A percentile compares a stretch with the other conserved stretches of the same genome.
Conservation (phyloP, 1,140 invertebrate species). For the Megalopta genalis region DNA sequence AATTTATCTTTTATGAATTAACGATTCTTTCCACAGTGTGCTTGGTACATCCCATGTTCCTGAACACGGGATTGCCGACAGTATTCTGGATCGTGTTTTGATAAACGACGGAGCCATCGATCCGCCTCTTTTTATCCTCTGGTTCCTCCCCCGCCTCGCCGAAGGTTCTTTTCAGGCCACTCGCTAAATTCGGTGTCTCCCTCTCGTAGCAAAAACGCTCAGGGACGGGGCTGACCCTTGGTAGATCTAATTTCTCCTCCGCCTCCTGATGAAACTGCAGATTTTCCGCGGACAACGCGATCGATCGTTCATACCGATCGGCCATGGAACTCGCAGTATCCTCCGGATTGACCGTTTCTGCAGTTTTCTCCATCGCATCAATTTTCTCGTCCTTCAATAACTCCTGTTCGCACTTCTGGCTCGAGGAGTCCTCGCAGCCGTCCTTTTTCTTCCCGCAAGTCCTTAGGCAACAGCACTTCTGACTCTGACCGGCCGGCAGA, state of each 20-base stretch:
- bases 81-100: conserved; percentile 51
- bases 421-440: conserved; percentile 70
- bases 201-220: conserved; percentile 31
- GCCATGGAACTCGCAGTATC: conserved; percentile 1
- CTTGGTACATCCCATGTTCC: conserved; percentile 71
- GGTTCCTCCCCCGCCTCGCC: conserved; percentile 24
- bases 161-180: conserved; percentile 61
- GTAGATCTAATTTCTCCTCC: conserved; percentile 41
- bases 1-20: conserved; percentile 68
- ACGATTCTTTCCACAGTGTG: conserved; percentile 78
- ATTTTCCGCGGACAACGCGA: background rate
- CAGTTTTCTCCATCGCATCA: conserved; percentile 7
- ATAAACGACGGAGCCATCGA: conserved; percentile 41
- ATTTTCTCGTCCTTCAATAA: conserved; percentile 22
- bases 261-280: background rate
- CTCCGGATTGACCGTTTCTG: background rate
- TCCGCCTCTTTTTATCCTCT: conserved; percentile 47
- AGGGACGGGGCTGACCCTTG: conserved; percentile 14
- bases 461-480: conserved; percentile 81
- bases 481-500: conserved; percentile 70
- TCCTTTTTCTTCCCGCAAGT: conserved; percentile 82
- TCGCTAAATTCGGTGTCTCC: conserved; percentile 57
- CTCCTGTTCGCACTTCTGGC: conserved; percentile 52
- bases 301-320: conserved; percentile 50
- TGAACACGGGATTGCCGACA: conserved; percentile 52